Percentiles rank a stretch among this genome's conserved stretches.
Conservation (phyloP, 2,113 vertebrate genomes). For the Tetrao urogallus region DNA sequence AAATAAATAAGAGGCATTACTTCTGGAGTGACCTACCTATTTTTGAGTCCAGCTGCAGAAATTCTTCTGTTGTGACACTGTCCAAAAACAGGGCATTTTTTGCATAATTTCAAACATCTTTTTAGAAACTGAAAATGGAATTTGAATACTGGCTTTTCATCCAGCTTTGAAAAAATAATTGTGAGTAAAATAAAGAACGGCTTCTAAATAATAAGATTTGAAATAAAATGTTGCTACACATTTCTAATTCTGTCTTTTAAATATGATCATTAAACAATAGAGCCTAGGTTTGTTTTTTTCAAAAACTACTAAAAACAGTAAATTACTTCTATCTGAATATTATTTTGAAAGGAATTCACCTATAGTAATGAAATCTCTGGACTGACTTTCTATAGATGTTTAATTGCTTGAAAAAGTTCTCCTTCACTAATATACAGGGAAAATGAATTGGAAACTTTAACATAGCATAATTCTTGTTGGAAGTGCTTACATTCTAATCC, state of each 20-base stretch:
- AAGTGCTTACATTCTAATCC: neutral
- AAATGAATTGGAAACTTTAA: slow-evolving; percentile 29
- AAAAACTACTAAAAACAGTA: neutral
- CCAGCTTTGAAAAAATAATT: neutral
- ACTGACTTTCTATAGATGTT: neutral
- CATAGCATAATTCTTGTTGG: neutral
- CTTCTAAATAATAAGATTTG: neutral
- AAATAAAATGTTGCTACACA: neutral
- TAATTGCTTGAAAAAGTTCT: slow-evolving; percentile 20
- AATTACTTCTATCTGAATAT: neutral
- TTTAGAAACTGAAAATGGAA: slow-evolving; percentile 19
- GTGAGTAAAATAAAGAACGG: neutral
- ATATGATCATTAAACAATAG: neutral
- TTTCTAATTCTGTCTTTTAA: neutral
- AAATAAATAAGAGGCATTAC: too few relatives aligned
- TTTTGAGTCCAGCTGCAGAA: slow-evolving; percentile 14
- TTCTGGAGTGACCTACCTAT: neutral
- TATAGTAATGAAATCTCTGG: slow-evolving; percentile 17
- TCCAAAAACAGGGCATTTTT: neutral
- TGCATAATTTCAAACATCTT: neutral
- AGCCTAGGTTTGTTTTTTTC: neutral
- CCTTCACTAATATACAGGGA: neutral
- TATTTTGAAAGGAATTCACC: slow-evolving; percentile 22
- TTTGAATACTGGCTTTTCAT: neutral
- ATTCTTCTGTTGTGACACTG: neutral